Evolutionary conservation across 2,888 invertebrate genomes (phyloP), one percentile per base, ranked within the genome.

Genomic region (Ennomos erosarius): DNA sequence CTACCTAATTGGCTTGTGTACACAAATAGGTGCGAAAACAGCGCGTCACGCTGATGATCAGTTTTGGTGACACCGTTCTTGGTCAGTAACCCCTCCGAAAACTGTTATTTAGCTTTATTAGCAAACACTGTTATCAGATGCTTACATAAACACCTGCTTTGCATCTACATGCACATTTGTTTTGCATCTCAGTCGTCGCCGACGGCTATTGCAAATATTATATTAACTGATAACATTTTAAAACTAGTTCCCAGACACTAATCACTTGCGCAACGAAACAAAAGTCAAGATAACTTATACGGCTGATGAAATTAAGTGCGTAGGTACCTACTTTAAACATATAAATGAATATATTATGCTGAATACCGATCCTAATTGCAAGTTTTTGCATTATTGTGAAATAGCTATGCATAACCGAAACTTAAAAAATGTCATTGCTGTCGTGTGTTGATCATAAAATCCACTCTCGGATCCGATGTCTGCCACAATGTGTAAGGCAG

Each of bases 11-110:
- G 42, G 34, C 43, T 26, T 48, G 48, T 43, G 26, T 37, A 39
- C 38, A 38, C 55, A 50, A 36, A 55, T 57, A 68, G 67, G 54
- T 67, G 65, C 59, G 68, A 71, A 74, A 78, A 71, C 64, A 65
- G 59, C 65, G 62, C 71, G 77, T 84, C 82, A 86, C 73, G 75
- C 70, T 85, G 81, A 85, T 80, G 75, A 55, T 74, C 68, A 65
- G 46, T 67, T 79, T 80, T 80, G 66, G 71, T 76, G 79, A 74
- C 81, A 84, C 79, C 67, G 73, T 81, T 83, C 57, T 52, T 76
- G 84, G 85, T 76, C 88, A 80, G 69, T 75, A 82, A 73, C 83
- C 82, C 69, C 62, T 35, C 71, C 70, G 65, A 77, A 78, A 79
- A 81, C 75, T 70, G 75, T 76, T n/a, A 69, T 62, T 46, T 70